These are phyloP conservation scores for Perca fluviatilis DNA, from an alignment of 2,113 vertebrate genomes.

Conservation along the genomic window DNA sequence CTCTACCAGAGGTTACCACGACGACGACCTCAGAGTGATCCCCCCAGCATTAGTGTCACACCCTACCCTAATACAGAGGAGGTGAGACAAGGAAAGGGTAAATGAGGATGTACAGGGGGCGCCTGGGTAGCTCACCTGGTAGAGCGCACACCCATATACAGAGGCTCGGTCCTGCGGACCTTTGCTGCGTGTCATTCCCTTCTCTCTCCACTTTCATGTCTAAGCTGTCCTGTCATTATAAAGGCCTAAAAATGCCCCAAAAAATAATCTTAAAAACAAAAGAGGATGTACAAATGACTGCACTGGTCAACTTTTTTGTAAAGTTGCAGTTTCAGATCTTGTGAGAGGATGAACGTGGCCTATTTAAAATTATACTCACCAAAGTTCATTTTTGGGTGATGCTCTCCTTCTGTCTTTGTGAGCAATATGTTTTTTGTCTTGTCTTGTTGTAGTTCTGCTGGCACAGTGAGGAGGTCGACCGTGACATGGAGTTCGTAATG, in stretches of 20 bases:
- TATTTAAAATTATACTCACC: not conserved
- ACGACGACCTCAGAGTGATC: constrained; percentile 75
- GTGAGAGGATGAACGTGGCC: not conserved
- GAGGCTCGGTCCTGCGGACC: no score
- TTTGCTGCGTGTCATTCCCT: no score
- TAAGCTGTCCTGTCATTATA: no score
- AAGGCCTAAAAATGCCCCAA: no score
- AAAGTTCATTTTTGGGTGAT: not conserved
- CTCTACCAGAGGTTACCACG: constrained; percentile 91
- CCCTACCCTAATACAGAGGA: constrained; percentile 86
- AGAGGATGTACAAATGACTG: not conserved
- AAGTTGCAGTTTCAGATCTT: not conserved
- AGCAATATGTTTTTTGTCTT: not conserved
- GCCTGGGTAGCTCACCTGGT: no score
- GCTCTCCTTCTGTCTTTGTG: not conserved
- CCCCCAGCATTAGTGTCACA: constrained; percentile 87
- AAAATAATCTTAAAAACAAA: no score
- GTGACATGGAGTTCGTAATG: constrained; percentile 87
- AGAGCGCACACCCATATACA: no score
- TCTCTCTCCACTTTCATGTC: no score
- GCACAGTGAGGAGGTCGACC: constrained; percentile 87
- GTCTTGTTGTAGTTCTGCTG: constrained; percentile 86
- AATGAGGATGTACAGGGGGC: not conserved
- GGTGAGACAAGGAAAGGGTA: constrained; percentile 73
- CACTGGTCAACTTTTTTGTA: not conserved